Conservation (phyloP, 2,113 vertebrate species). For the Onychostruthus taczanowskii region DNA sequence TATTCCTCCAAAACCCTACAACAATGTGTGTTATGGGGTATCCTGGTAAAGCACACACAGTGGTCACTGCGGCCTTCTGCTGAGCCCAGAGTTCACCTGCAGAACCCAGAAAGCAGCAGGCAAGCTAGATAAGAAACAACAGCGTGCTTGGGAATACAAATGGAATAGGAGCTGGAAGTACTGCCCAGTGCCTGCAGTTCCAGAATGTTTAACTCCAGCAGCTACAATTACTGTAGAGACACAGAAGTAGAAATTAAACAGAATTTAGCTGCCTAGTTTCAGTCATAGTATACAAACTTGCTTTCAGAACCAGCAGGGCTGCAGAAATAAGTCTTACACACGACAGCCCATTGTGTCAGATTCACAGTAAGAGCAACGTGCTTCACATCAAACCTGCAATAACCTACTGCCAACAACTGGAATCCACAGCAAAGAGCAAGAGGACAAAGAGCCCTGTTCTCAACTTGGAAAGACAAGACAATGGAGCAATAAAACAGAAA, state of each 20-base stretch:
- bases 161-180: neutral
- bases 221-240: neutral
- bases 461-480: neutral
- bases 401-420: neutral
- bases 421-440: neutral
- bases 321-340: neutral
- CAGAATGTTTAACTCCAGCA: neutral
- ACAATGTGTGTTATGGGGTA: fast-evolving
- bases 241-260: neutral
- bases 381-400: neutral
- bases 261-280: neutral
- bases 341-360: neutral
- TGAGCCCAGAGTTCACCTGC: neutral
- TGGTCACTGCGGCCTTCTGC: neutral
- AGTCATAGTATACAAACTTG: neutral
- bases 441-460: neutral
- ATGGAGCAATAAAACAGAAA: neutral
- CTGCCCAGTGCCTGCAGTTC: neutral
- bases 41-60: neutral
- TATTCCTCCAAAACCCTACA: neutral
- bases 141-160: neutral
- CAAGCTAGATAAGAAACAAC: neutral
- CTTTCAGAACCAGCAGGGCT: neutral
- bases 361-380: neutral
- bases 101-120: neutral